Base-by-base conservation (phyloP, 1,140 invertebrate species). In the Eumaeus atala region DNA sequence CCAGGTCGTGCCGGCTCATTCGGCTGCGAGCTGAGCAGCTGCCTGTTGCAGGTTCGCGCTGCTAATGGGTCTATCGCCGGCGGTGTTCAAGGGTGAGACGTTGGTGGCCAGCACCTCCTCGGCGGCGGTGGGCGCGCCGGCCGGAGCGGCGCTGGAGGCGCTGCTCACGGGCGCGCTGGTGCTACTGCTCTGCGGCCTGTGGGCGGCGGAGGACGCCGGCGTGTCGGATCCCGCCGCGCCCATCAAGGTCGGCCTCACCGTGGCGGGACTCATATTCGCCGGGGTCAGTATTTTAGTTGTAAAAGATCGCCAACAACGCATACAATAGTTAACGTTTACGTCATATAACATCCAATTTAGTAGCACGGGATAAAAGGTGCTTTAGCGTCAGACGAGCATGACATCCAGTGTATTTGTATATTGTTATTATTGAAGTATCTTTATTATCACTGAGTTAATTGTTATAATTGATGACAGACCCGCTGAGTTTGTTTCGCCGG, bases 251-350 rank as follows among this genome's bases (percentile, higher is more conserved):
- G 82, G 73, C 0, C 69, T 83, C 38, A 67, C 69, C 17, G 57
- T 85, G 44, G 73, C 79, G 47, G 82, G 77, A 1, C 70, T 82
- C 55, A 61, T 85, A 21, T 83, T 72, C 54, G 62, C 74, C 3
- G 82, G 74, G 59, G 81, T 80, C n/a, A 51, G 59, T 49, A 16
- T 4, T 9, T 35, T 11, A 4, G n/a, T n/a, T 38, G 12, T 38
- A 38, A 3, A 38, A 11, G 10, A 40, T 6, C 21, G 21, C 16
- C 40, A 37, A 37, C 35, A 7, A 35, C 34, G 5, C 5, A 35
- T 35, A 35, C 34, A 35, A 35, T n/a, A n/a, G n/a, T n/a, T n/a
- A n/a, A n/a, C n/a, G n/a, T n/a, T n/a, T n/a, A n/a, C n/a, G n/a
- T n/a, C n/a, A n/a, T n/a, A n/a, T n/a, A n/a, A n/a, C n/a, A n/a